Evolutionary conservation across 2,888 invertebrate species (phyloP), one percentile per base, ranked within the genome.

Genomic region (Drosophila atripex): DNA sequence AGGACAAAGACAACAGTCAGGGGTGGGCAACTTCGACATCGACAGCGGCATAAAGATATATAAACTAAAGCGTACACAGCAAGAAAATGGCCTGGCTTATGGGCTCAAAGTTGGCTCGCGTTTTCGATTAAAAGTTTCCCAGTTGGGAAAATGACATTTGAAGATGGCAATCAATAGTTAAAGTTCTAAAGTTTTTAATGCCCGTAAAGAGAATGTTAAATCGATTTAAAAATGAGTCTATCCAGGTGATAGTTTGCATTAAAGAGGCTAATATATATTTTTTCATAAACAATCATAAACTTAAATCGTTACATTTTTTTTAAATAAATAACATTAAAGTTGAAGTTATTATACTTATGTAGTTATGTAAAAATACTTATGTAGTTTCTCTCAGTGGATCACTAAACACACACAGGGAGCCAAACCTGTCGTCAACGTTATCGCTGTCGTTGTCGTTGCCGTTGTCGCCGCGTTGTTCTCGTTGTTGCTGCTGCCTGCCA

Each of bases 341-440:
- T n/a, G n/a, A n/a, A n/a, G n/a, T n/a, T n/a, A n/a, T n/a, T 11
- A 28, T 1, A 4, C 16, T 49, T 2, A 25, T 11, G 1, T 9
- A 25, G 3, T 60, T 47, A n/a, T n/a, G n/a, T n/a, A n/a, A n/a
- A n/a, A 14, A 28, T 1, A 4, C 16, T 49, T 2, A 25, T 11
- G 1, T 9, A 25, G 3, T 60, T 47, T 50, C 32, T 45, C 49
- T 38, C 21, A 4, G 53, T 61, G 64, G 21, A 65, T 30, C 21
- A 41, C 30, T 49, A 41, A 23, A 32, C 58, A 49, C 45, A 56
- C 55, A 56, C 53, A 46, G 54, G 38, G 51, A 68, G 47, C 55
- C 18, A 70, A 69, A 70, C 70, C 70, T 70, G 70, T 70, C 70
- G 69, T 69, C 70, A 61, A 70, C 69, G 61, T 69, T 70, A 69